phyloP scores from a whole-genome alignment of 2,113 vertebrate species.

The Cyphomyrus plagiostoma region DNA sequence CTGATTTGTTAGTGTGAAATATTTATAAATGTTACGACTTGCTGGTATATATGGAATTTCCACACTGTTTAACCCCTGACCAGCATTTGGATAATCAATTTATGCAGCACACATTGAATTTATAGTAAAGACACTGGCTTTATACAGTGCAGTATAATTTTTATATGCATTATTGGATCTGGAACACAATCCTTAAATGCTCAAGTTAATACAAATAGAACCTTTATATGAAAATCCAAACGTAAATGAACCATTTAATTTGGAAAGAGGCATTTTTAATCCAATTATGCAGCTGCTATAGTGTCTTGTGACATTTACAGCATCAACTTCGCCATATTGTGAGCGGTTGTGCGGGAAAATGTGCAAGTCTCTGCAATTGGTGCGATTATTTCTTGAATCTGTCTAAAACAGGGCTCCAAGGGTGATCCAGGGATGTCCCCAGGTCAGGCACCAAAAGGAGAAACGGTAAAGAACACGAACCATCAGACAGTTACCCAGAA shows the following conservation, averaged over 20 bases:
- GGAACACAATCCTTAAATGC: not conserved
- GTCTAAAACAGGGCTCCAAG: conserved; percentile 73
- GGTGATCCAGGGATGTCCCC: conserved; percentile 89
- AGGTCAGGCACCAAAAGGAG: conserved; percentile 71
- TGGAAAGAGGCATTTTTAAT: not conserved
- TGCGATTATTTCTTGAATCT: conserved; percentile 23
- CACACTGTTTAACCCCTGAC: not conserved
- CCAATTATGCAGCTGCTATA: not conserved
- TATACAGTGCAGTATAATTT: not conserved
- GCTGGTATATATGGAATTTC: not conserved
- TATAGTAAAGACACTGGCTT: not conserved
- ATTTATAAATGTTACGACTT: not conserved
- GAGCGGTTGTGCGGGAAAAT: not conserved
- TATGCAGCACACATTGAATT: not conserved
- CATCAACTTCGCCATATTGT: not conserved
- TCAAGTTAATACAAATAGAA: not conserved
- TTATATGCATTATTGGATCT: not conserved
- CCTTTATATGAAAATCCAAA: not conserved
- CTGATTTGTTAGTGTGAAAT: not conserved
- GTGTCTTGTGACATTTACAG: not conserved
- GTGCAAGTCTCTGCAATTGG: not conserved
- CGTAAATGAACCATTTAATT: not conserved
- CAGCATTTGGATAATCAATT: not conserved
- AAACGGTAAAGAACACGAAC: conserved; percentile 66
- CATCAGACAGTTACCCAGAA: not conserved